Base-by-base conservation (phyloP, 2,888 invertebrate species). In the Ophion obscuratus region DNA sequence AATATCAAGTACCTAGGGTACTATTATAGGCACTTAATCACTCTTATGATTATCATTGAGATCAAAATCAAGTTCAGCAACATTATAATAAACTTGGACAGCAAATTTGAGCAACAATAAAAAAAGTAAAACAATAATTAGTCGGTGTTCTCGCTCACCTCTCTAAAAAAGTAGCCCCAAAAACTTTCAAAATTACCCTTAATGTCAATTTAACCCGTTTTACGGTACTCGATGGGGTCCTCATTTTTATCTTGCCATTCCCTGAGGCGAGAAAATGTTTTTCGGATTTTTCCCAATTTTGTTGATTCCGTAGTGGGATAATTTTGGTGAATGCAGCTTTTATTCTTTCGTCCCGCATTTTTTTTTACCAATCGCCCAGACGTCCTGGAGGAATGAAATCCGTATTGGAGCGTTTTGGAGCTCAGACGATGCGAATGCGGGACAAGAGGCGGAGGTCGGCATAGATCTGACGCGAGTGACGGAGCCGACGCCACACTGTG, bases 401-500 rank as follows among this genome's bases (percentile, higher is more conserved):
- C 83, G 76, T 81, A 84, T 83, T 79, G 77, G 75, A 71, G 47
- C 31, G 62, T 47, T 68, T 81, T 70, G 17, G 62, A 76, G 44
- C 64, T 36, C 11, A 53, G 77, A 81, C 10, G 78, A 71, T 80
- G 81, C 64, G 77, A 62, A 75, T 77, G 88, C 90, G 89, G 64
- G 61, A 91, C 90, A 90, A 90, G 84, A 91, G 91, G 53, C 53
- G 53, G 53, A 91, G 91, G 91, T 91, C 92, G 92, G 92, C 92
- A 91, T 91, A 92, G 92, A 92, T 92, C 92, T 92, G 93, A 93
- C 91, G 92, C 88, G 89, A 86, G 90, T 90, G 92, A 91, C 90
- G 91, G 61, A 90, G 89, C 91, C 86, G 84, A 84, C 86, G 77
- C 78, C 84, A 90, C 83, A 86, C 67, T 67, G 77, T 61, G 68